These are phyloP conservation scores for Rhagoletis pomonella DNA, from an alignment of 1,140 invertebrate genomes.

Conservation along the genomic window DNA sequence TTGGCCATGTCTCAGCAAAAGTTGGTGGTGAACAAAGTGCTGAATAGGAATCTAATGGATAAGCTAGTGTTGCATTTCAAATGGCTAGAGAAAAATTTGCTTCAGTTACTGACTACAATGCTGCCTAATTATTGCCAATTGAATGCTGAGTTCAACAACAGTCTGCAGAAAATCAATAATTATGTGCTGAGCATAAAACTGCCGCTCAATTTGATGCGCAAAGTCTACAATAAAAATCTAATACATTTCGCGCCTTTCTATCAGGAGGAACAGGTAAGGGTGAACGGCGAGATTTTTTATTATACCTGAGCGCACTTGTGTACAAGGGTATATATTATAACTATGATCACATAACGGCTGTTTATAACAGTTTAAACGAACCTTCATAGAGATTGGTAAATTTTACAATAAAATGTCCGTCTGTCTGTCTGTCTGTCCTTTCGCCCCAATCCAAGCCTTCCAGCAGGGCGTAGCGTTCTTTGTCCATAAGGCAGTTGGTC, in stretches of 20 bases:
- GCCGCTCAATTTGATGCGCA: constrained; percentile 66
- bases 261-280: constrained; percentile 65
- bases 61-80: constrained; percentile 71
- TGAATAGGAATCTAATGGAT: constrained; percentile 66
- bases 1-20: constrained; percentile 60
- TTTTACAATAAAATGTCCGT: too few relatives aligned
- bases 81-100: constrained; percentile 69
- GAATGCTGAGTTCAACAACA: constrained; percentile 46
- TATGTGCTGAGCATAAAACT: constrained; percentile 64
- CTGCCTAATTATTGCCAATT: constrained; percentile 17
- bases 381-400: too few relatives aligned
- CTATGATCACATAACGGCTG: too few relatives aligned
- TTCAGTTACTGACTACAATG: constrained; percentile 53
- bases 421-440: too few relatives aligned
- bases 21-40: constrained; percentile 63
- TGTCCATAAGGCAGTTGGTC: too few relatives aligned
- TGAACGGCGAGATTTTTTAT: too few relatives aligned
- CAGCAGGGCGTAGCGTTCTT: too few relatives aligned
- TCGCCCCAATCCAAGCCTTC: too few relatives aligned
- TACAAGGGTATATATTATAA: too few relatives aligned
- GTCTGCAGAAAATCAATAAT: constrained; percentile 55
- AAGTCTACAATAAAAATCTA: constrained; percentile 68
- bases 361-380: too few relatives aligned
- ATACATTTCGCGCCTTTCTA: constrained; percentile 69
- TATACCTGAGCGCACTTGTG: too few relatives aligned